phyloP scores from a whole-genome alignment of 2,113 vertebrate species.

The Pleuronectes platessa region DNA sequence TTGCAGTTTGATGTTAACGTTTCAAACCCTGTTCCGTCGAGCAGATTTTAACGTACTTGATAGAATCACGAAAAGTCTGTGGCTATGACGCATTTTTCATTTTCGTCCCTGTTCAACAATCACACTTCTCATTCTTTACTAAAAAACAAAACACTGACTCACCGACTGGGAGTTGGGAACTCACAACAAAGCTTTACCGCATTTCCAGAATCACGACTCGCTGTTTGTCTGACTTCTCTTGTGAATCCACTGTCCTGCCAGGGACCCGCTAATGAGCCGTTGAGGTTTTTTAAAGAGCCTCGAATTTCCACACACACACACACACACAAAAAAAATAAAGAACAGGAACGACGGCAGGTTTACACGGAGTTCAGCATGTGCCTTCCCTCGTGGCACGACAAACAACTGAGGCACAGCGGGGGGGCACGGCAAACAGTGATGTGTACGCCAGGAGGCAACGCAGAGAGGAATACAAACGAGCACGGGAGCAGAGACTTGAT shows the following conservation, averaged over 20 bases:
- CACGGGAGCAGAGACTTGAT: slow-evolving; percentile 17
- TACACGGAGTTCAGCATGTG: slow-evolving; percentile 59
- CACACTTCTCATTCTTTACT: too few species aligned
- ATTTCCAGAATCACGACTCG: background rate
- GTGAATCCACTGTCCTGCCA: background rate
- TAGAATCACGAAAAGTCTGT: too few species aligned
- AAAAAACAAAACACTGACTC: background rate
- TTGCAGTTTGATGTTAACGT: too few species aligned
- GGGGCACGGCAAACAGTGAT: slow-evolving; percentile 51
- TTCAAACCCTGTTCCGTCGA: too few species aligned
- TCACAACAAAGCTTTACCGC: slow-evolving; percentile 1
- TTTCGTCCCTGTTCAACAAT: too few species aligned
- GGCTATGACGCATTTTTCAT: too few species aligned
- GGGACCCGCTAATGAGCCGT: slow-evolving; percentile 23
- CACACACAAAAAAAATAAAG: background rate
- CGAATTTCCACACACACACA: background rate
- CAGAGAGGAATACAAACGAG: slow-evolving; percentile 45
- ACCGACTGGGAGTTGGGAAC: background rate
- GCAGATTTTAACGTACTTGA: too few species aligned
- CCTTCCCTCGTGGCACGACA: slow-evolving; percentile 62
- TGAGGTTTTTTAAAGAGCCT: slow-evolving; percentile 6
- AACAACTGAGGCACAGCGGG: slow-evolving; percentile 57
- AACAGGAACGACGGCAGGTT: slow-evolving; percentile 35
- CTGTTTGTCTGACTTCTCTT: background rate
- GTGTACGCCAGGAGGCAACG: slow-evolving; percentile 28